These are phyloP conservation scores for Leptoclinus maculatus DNA, from an alignment of 2,797 vertebrate genomes.

Conservation along the genomic window DNA sequence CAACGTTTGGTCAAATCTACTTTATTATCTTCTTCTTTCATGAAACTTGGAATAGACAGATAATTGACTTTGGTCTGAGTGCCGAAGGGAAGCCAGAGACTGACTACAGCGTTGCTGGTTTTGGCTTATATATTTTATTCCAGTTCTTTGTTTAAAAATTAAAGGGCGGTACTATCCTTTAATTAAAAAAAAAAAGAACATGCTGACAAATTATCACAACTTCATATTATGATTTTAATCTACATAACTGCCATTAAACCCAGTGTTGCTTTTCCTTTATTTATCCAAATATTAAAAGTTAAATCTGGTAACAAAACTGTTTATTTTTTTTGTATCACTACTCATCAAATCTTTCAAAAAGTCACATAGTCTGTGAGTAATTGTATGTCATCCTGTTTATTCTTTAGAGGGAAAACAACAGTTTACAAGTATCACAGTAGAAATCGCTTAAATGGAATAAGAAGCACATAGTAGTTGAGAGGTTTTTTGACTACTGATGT, in stretches of 20 bases:
- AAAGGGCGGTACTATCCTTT: neutral
- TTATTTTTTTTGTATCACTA: neutral
- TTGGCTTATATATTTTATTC: neutral
- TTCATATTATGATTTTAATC: neutral
- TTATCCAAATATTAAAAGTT: neutral
- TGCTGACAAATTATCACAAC: no score
- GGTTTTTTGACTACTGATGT: constrained; percentile 55
- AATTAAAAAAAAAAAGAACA: neutral
- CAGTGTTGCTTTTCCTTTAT: neutral
- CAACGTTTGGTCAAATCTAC: neutral
- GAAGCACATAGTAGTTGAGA: constrained; percentile 25
- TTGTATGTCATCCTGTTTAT: neutral
- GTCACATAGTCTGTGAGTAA: neutral
- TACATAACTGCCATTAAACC: neutral
- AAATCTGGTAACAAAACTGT: neutral
- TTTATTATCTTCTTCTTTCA: neutral
- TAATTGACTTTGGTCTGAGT: neutral
- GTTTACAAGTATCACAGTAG: constrained; percentile 12
- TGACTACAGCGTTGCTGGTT: neutral
- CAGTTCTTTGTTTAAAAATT: neutral
- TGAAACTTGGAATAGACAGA: neutral
- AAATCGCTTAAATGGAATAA: constrained; percentile 21
- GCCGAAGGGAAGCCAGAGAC: neutral
- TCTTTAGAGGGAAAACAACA: constrained; percentile 7
- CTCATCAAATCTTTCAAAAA: neutral